Evolutionary conservation across 2,888 invertebrate genomes (phyloP), one percentile per base, ranked within the genome.

Genomic region (Leptarthrus brevirostris): DNA sequence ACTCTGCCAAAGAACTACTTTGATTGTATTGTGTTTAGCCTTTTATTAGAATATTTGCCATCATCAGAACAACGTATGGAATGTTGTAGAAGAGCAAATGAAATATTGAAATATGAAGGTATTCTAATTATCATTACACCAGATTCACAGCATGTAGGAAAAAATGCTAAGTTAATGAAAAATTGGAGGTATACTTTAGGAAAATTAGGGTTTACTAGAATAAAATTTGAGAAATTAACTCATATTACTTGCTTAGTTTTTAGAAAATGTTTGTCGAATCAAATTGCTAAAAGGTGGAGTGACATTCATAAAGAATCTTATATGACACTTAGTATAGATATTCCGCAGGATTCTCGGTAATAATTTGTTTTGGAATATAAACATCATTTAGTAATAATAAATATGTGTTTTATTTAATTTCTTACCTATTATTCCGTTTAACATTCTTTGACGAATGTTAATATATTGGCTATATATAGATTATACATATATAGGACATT

Each of bases 181-280:
- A 92, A 92, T 77, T 96, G 97, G 96, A 89, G 92, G 77, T 90
- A 89, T 74, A 89, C 92, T 0, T 86, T 97, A 75, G 91, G 92
- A 52, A 86, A 87, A 61, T 84, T 96, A 66, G 97, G 97, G 1
- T 94, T 95, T 82, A 87, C 88, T 78, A 88, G 96, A 79, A 90
- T 94, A 74, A 90, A 90, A 78, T 96, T 96, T 86, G 93, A 94
- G 81, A 97, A 97, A 84, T 86, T 92, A 72, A 89, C 89, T 18
- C 94, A 95, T 81, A 88, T 97, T 80, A 94, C 97, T 82, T 96
- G 96, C 80, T 91, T 97, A 90, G 91, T 90, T 2, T 97, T 93
- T 83, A 88, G 95, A 53, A 96, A 95, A 85, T 87, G 90, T 77
- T 80, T 88, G 8, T 83, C 87, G 77, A 86, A 84, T 75, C 82